phyloP scores from a whole-genome alignment of 1,140 invertebrate species.

The Dinoponera quadriceps region DNA sequence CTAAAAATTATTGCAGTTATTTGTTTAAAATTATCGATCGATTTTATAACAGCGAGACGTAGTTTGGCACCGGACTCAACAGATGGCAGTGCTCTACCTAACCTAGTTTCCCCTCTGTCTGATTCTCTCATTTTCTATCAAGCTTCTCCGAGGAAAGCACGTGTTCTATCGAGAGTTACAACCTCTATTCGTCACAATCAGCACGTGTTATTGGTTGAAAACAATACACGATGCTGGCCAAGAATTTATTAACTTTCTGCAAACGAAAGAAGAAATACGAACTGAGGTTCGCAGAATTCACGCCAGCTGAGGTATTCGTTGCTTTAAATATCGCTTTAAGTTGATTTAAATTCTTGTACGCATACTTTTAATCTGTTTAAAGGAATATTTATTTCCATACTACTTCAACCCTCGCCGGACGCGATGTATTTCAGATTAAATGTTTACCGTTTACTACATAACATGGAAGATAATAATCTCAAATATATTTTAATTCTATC shows the following conservation, averaged over 20 bases:
- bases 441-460: background rate
- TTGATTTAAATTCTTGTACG: background rate
- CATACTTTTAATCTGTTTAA: background rate
- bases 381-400: background rate
- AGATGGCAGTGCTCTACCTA: too few relatives aligned
- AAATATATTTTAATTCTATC: too few relatives aligned
- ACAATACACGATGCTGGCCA: conserved; percentile 55
- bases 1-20: too few relatives aligned
- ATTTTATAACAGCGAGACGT: too few relatives aligned
- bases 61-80: too few relatives aligned
- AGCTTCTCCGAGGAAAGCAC: too few relatives aligned
- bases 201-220: conserved; percentile 15
- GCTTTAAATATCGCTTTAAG: background rate
- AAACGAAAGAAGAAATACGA: conserved; percentile 51
- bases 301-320: conserved; percentile 44
- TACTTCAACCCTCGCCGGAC: background rate
- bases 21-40: too few relatives aligned
- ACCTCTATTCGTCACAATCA: background rate
- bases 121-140: too few relatives aligned
- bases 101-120: too few relatives aligned
- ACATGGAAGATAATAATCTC: background rate
- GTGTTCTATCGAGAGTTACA: background rate
- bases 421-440: too few relatives aligned
- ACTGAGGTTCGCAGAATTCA: conserved; percentile 24
- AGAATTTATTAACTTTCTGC: conserved; percentile 63